Evolutionary conservation across 2,888 invertebrate species (phyloP).

Genomic region (Drosophila emarginata): DNA sequence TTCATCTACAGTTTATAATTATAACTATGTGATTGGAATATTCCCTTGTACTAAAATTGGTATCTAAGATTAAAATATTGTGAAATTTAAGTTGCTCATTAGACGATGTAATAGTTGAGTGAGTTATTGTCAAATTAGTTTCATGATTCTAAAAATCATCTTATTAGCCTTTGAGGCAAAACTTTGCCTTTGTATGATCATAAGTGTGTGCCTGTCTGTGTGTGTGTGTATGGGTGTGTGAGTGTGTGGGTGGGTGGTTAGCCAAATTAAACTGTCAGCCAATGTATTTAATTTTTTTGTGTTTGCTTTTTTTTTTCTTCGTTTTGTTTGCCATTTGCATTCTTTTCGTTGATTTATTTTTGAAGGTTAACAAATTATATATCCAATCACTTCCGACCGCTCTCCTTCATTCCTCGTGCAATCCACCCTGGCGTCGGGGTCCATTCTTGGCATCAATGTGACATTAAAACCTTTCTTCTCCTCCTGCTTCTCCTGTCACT

Average conservation of each 20-base stretch:
- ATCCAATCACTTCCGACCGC: neutral
- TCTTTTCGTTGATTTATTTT: slow-evolving; percentile 42
- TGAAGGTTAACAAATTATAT: slow-evolving; percentile 43
- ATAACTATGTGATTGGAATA: too few relatives aligned
- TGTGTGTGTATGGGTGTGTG: neutral
- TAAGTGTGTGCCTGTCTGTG: neutral
- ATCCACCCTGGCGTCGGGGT: neutral
- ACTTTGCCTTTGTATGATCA: neutral
- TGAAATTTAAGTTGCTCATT: too few relatives aligned
- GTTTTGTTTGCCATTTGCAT: slow-evolving; percentile 31
- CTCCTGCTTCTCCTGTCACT: neutral
- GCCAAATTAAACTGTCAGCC: slow-evolving; percentile 35
- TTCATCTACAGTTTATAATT: too few relatives aligned
- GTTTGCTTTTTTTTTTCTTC: neutral
- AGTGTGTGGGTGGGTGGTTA: neutral
- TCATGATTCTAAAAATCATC: too few relatives aligned
- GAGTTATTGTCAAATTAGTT: too few relatives aligned
- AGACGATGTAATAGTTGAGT: too few relatives aligned
- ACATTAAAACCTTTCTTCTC: neutral
- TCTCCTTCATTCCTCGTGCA: neutral
- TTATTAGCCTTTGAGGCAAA: neutral
- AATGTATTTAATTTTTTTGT: slow-evolving; percentile 7
- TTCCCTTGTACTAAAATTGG: too few relatives aligned
- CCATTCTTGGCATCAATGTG: neutral
- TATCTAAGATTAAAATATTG: too few relatives aligned